Percentiles rank a stretch among this genome's conserved stretches.
Evolutionary conservation across 2,113 vertebrate genomes (phyloP).

Genomic region (Takifugu bimaculatus): DNA sequence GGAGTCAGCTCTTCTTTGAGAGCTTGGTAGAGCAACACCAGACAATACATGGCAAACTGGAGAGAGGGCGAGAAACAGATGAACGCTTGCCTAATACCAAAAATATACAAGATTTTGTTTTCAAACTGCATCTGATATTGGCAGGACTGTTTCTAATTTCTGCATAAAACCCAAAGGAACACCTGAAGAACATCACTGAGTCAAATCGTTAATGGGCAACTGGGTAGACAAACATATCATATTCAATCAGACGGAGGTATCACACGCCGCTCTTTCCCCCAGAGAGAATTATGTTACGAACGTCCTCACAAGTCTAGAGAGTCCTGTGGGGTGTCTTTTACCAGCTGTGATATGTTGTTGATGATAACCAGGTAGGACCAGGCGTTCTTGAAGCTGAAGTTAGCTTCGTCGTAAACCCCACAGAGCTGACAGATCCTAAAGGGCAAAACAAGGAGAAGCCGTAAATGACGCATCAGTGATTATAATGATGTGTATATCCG

Average conservation of each 20-base stretch:
- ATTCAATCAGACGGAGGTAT: too few species aligned
- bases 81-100: neutral
- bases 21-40: slow-evolving; percentile 90
- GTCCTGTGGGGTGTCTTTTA: slow-evolving; percentile 46
- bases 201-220: too few species aligned
- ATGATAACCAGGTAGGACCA: slow-evolving; percentile 97
- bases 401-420: slow-evolving; percentile 91
- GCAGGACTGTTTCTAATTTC: too few species aligned
- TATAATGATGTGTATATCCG: neutral
- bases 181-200: too few species aligned
- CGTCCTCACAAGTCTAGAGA: too few species aligned
- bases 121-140: neutral
- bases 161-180: too few species aligned
- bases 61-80: slow-evolving; percentile 5
- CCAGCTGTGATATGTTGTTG: slow-evolving; percentile 94
- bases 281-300: neutral
- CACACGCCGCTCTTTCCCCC: too few species aligned
- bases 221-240: too few species aligned
- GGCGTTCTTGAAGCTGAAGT: slow-evolving; percentile 93
- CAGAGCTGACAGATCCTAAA: slow-evolving; percentile 86
- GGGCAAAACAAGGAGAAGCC: neutral
- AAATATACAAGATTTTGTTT: neutral
- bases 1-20: slow-evolving; percentile 89
- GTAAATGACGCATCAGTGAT: neutral
- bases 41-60: slow-evolving; percentile 95